Conservation (phyloP, 2,888 invertebrate species). For the Norana najaformis region DNA sequence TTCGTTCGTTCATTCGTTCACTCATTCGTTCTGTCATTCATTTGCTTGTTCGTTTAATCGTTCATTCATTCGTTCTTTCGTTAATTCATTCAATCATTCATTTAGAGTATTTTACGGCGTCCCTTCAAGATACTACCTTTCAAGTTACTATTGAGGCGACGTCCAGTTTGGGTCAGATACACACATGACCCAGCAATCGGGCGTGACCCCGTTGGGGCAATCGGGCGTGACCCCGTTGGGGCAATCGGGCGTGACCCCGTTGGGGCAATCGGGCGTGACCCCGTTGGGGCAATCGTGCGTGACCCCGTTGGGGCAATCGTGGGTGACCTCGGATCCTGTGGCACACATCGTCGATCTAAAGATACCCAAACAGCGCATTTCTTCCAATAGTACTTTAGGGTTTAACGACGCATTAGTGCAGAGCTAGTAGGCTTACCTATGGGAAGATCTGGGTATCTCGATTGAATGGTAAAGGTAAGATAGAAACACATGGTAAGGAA, state of each 20-base stretch:
- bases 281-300: neutral
- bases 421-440: no score
- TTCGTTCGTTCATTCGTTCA: no score
- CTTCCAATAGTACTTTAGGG: neutral
- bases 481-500: neutral
- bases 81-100: no score
- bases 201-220: neutral
- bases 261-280: neutral
- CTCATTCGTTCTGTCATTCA: no score
- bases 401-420: neutral
- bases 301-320: neutral
- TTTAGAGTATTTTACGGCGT: no score
- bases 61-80: no score
- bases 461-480: neutral
- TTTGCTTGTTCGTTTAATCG: no score
- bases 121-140: no score
- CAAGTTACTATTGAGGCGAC: no score
- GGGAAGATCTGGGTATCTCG: neutral
- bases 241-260: neutral
- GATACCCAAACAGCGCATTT: neutral
- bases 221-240: neutral
- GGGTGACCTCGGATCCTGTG: no score
- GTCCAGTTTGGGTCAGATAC: no score
- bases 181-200: no score
- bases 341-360: neutral